Percentiles rank a stretch among this genome's conserved stretches.
phyloP scores from a whole-genome alignment of 1,140 invertebrate species.

The Prorops nasuta region DNA sequence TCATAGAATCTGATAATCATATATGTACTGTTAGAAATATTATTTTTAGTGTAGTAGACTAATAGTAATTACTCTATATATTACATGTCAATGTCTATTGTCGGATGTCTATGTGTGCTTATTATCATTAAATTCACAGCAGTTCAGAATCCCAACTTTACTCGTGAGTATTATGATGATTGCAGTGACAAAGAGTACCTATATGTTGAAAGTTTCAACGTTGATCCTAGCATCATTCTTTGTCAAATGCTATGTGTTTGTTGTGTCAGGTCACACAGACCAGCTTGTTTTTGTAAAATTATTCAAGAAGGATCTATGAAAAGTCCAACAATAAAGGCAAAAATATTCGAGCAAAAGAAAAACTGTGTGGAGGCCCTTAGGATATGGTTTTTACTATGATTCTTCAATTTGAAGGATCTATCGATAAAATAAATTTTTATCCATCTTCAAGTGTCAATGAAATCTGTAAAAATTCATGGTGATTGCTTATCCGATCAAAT shows the following conservation, averaged over 20 bases:
- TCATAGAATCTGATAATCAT: conserved; percentile 24
- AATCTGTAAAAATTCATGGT: too few species aligned
- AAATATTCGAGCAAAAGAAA: too few species aligned
- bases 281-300: conserved; percentile 54
- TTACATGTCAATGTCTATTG: conserved; percentile 21
- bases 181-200: conserved; percentile 65
- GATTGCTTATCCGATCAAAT: too few species aligned
- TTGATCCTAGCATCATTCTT: conserved; percentile 63
- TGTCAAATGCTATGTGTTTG: conserved; percentile 65
- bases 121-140: conserved; percentile 59
- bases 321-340: too few species aligned
- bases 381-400: too few species aligned
- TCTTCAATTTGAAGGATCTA: too few species aligned
- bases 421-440: too few species aligned
- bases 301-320: conserved; percentile 22
- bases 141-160: conserved; percentile 48
- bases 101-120: conserved; percentile 37
- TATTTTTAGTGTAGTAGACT: conserved; percentile 23
- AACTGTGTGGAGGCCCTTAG: too few species aligned
- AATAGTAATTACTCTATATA: conserved; percentile 21
- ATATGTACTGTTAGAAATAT: neutral
- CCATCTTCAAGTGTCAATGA: too few species aligned
- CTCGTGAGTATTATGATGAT: conserved; percentile 64
- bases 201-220: conserved; percentile 65
- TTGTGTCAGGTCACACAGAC: conserved; percentile 58